phyloP scores from a whole-genome alignment of 64 coral and sea anemone species.

The Platygyra sinensis region DNA sequence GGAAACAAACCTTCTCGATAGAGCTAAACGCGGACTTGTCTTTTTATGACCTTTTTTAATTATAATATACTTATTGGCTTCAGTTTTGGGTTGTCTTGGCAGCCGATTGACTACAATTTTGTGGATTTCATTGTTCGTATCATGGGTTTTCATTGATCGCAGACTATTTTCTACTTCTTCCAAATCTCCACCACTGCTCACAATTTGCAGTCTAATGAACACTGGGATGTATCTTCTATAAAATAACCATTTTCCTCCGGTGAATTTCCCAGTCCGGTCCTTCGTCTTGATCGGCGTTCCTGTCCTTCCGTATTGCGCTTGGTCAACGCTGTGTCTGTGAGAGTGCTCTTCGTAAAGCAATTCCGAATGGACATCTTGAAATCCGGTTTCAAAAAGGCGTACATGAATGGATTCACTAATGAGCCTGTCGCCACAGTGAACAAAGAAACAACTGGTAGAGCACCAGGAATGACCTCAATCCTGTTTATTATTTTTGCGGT shows the following conservation, averaged over 20 bases:
- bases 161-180: no score
- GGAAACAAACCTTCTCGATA: no score
- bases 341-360: neutral
- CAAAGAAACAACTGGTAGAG: slow-evolving; percentile 45
- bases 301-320: neutral
- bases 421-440: slow-evolving; percentile 64
- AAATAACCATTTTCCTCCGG: neutral
- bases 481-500: slow-evolving; percentile 49
- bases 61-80: no score
- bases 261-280: neutral
- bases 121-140: no score
- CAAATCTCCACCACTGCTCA: no score
- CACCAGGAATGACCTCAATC: slow-evolving; percentile 17
- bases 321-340: neutral
- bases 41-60: no score
- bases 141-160: no score
- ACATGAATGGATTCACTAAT: slow-evolving; percentile 61
- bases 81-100: no score
- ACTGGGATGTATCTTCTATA: neutral
- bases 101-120: no score
- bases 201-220: neutral
- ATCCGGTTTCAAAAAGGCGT: slow-evolving; percentile 81
- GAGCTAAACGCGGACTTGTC: no score
- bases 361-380: slow-evolving; percentile 24
- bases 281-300: neutral